These are phyloP conservation scores for Pampusana beccarii DNA, from an alignment of 2,113 vertebrate genomes.

Conservation along the genomic window DNA sequence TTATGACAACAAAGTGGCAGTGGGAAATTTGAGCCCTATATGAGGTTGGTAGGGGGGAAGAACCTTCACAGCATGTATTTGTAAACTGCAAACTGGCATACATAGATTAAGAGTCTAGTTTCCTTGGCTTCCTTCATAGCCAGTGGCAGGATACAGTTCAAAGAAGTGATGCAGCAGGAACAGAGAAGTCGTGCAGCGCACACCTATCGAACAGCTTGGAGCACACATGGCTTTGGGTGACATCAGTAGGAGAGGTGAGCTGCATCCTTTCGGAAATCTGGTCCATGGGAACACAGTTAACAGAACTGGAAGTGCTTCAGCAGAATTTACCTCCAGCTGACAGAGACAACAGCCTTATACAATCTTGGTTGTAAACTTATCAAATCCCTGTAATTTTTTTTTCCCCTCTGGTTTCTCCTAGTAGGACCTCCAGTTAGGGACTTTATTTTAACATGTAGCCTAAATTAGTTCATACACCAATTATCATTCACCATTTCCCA, in stretches of 20 bases:
- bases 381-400: not conserved
- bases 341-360: not conserved
- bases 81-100: not conserved
- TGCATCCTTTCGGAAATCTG: not conserved
- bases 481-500: not conserved
- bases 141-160: not conserved
- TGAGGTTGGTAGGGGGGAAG: not conserved
- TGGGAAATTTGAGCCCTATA: not conserved
- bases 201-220: not conserved
- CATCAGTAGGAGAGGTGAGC: not conserved
- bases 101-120: not conserved
- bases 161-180: not conserved
- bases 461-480: not conserved
- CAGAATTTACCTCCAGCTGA: not conserved
- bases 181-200: rapidly evolving
- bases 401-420: not conserved
- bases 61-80: not conserved
- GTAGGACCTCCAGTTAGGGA: not conserved
- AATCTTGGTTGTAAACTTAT: not conserved
- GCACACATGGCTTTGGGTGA: not conserved
- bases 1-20: not conserved
- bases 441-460: not conserved
- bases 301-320: not conserved
- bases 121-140: not conserved
- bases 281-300: not conserved